Evolutionary conservation across 2,113 vertebrate genomes (phyloP), one percentile per base, ranked within the genome.

Genomic region (Pseudolaguvia tuberculata): DNA sequence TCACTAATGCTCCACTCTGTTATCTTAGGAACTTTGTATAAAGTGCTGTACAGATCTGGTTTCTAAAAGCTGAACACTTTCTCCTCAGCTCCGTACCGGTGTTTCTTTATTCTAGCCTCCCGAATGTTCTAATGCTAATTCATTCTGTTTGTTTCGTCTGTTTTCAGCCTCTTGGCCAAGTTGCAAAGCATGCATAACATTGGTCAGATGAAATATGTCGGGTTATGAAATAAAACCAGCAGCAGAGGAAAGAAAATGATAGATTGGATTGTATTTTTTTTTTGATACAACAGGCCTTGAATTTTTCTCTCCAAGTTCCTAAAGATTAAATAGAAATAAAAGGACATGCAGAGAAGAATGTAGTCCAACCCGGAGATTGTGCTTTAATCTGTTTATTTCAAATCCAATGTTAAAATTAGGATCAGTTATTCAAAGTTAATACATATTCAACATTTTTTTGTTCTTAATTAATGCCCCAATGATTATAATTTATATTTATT

Each of bases 31-130:
- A 57, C 53, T 57, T 45, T 18, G 25, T 31, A 27, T 47, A 47
- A 61, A 66, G 17, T 66, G 27, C 51, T 67, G 73, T 50, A 23
- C 51, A 55, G 62, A 66, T 75, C 73, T 29, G 51, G 23, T 75
- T 75, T 75, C 17, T 9, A 75, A 45, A 75, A 75, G 62, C 21
- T 51, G 23, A 52, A 57, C 62, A 66, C 73, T 47, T 75, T 67
- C 29, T 48, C 39, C 62, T 13, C 13, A 45, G 58, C 59, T 62
- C 72, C 25, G 63, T 65, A 57, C 63, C 45, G 53, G 3, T 6
- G 59, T 25, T 53, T 65, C 48, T 56, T 61, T 45, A 35, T 21
- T 47, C 61, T 35, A 27, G 45, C 57, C 70, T n/a, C 45, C 23
- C 58, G 45, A 72, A 72, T 31, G 57, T 29, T 17, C 42, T 47